phyloP scores from a whole-genome alignment of 2,113 vertebrate species.

The Brachirus orientalis region DNA sequence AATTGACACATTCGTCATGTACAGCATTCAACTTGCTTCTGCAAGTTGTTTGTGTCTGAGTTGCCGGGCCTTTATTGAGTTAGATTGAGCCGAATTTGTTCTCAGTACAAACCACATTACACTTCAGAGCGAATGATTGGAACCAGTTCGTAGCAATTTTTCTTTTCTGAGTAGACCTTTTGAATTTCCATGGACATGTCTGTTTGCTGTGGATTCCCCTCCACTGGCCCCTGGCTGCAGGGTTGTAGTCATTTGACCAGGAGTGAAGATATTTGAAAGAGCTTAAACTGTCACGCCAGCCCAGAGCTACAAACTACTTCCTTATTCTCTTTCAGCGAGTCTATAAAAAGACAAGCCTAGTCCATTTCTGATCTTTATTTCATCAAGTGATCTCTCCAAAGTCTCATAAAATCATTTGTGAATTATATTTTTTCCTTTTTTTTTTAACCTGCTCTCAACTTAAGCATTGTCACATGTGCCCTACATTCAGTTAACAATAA shows the following conservation, averaged over 20 bases:
- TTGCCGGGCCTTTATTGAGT: conserved; percentile 39
- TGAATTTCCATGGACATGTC: conserved; percentile 22
- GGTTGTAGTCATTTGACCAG: conserved; percentile 30
- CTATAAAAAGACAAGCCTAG: too few relatives aligned
- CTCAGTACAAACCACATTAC: conserved; percentile 53
- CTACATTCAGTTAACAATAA: conserved; percentile 26
- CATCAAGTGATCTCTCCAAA: conserved; percentile 27
- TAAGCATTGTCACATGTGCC: conserved; percentile 50
- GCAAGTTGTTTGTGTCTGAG: conserved; percentile 13
- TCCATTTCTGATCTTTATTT: too few relatives aligned
- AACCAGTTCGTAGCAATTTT: conserved; percentile 51
- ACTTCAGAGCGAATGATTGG: conserved; percentile 59
- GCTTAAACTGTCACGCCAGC: conserved; percentile 60
- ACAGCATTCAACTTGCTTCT: conserved; percentile 3
- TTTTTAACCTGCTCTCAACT: conserved; percentile 27
- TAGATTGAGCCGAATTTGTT: conserved; percentile 38
- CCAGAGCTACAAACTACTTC: conserved; percentile 32
- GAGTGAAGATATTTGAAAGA: conserved; percentile 51
- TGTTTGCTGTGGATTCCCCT: conserved; percentile 36
- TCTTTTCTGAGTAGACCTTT: conserved; percentile 34
- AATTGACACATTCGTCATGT: conserved; percentile 20
- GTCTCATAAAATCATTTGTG: conserved; percentile 56
- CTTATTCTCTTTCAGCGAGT: conserved; percentile 42
- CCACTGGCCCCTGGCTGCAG: conserved; percentile 16
- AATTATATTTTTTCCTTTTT: conserved; percentile 38